Evolutionary conservation across 2,113 vertebrate genomes (phyloP).

Genomic region (Nyctibius bracteatus): DNA sequence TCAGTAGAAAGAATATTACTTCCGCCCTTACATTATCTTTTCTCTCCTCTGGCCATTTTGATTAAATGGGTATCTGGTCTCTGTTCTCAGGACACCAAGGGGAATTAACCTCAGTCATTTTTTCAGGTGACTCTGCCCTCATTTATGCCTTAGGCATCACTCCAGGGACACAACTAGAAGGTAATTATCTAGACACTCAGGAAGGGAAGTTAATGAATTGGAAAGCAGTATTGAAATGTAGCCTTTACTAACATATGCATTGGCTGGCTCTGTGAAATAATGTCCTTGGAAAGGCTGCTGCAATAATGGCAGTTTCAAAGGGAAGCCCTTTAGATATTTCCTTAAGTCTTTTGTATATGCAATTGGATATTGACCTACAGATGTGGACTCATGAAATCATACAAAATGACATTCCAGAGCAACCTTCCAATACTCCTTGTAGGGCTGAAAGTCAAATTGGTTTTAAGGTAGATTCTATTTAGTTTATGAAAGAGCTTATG

Average conservation of each 20-base stretch:
- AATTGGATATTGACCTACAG: background rate
- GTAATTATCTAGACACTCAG: constrained; percentile 33
- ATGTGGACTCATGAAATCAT: background rate
- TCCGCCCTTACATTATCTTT: background rate
- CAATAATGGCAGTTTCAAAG: background rate
- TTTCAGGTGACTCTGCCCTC: constrained; percentile 18
- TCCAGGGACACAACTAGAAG: constrained; percentile 15
- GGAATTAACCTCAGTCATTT: constrained; percentile 14
- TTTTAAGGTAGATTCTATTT: background rate
- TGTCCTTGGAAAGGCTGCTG: background rate
- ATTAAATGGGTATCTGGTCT: background rate
- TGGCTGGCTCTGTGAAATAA: background rate
- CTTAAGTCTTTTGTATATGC: background rate
- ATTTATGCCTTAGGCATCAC: background rate
- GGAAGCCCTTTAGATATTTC: background rate
- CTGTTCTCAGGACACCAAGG: background rate
- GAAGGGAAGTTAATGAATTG: constrained; percentile 46
- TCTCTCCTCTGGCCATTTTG: background rate
- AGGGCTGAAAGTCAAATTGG: background rate
- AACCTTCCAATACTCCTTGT: background rate
- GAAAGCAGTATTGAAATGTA: constrained; percentile 33
- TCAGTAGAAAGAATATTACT: background rate
- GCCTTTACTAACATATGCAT: background rate
- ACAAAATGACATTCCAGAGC: background rate
- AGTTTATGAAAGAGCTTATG: background rate